These are phyloP conservation scores for Paradoxurus hermaphroditus DNA, from an alignment of 2,113 vertebrate genomes.

Conservation along the genomic window DNA sequence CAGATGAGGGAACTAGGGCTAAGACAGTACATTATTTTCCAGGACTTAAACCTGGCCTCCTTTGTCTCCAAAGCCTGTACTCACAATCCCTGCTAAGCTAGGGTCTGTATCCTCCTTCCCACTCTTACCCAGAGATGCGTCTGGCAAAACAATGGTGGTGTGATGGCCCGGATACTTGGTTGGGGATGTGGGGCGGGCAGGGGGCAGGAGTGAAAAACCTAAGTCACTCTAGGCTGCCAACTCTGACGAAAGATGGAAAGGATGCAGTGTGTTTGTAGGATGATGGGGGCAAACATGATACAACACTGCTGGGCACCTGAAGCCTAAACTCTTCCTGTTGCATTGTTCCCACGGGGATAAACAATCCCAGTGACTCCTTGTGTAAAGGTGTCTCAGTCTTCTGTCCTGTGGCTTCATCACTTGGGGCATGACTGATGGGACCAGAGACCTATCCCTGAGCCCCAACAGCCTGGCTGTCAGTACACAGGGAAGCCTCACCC, in stretches of 20 bases:
- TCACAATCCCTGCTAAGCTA: background rate
- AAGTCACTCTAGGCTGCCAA: background rate
- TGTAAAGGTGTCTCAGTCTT: background rate
- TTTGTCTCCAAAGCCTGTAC: background rate
- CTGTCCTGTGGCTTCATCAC: background rate
- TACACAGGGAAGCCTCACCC: background rate
- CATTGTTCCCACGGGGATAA: background rate
- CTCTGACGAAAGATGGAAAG: background rate
- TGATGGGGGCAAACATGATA: rapidly evolving
- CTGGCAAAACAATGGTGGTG: background rate
- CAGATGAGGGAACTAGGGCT: background rate
- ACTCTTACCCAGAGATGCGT: background rate
- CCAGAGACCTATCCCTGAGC: background rate
- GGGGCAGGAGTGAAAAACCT: background rate
- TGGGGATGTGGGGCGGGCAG: background rate
- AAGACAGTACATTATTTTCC: background rate
- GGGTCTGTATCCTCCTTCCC: background rate
- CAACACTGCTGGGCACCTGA: background rate
- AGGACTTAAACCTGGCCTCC: background rate
- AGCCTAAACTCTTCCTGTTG: background rate
- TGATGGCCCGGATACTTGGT: background rate
- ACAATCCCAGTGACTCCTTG: background rate
- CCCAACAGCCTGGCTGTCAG: background rate
- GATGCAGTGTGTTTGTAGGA: background rate
- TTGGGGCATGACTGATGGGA: background rate